Conservation (phyloP, 2,888 invertebrate genomes). For the Nasonovia ribisnigri region DNA sequence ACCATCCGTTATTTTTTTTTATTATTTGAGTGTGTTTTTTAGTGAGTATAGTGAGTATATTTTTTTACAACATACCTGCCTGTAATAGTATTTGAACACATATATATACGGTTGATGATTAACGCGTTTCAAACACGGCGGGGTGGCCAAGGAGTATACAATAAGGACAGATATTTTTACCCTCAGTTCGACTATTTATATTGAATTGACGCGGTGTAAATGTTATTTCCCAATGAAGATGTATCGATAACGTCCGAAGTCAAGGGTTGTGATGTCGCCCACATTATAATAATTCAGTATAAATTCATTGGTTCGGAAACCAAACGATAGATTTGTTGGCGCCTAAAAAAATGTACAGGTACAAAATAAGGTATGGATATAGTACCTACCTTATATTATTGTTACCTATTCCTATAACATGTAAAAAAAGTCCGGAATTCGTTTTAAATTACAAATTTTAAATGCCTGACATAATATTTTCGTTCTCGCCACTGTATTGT, state of each 20-base stretch:
- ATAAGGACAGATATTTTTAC: not conserved
- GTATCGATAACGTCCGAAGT: conserved; percentile 17
- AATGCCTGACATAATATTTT: not conserved
- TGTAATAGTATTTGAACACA: not conserved
- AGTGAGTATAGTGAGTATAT: not conserved
- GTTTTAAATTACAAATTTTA: conserved; percentile 8
- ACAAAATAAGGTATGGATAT: too few species aligned
- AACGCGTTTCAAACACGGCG: conserved; percentile 37
- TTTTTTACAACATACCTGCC: not conserved
- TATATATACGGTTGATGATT: conserved; percentile 24
- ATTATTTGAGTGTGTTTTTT: not conserved
- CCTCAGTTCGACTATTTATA: conserved; percentile 13
- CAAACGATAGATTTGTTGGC: not conserved
- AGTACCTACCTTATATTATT: too few species aligned
- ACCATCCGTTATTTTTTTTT: not conserved
- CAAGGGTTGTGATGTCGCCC: not conserved
- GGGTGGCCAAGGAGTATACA: conserved; percentile 29
- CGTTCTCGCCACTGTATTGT: not conserved
- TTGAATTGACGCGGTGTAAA: not conserved
- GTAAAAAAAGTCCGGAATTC: not conserved
- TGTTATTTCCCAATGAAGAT: conserved; percentile 11
- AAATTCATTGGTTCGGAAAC: conserved; percentile 49
- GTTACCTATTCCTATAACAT: not conserved
- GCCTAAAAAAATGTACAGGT: not conserved
- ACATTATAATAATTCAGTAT: conserved; percentile 17